Evolutionary conservation across 2,113 vertebrate genomes (phyloP).

Genomic region (Oceanites oceanicus): DNA sequence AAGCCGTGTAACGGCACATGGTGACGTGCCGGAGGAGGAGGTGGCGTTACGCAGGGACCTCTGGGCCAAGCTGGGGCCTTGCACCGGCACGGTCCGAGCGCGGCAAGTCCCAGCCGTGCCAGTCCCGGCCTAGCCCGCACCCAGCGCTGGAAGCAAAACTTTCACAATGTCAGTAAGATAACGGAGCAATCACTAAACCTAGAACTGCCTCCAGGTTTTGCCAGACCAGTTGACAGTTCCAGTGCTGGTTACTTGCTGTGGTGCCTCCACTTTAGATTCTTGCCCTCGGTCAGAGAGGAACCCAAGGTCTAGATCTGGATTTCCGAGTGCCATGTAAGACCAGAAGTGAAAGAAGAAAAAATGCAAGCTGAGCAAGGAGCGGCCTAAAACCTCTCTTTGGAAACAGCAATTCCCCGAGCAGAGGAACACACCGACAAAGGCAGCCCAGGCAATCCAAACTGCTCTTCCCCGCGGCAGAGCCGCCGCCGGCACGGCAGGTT

Average conservation of each 20-base stretch:
- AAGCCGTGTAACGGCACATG: fast-evolving
- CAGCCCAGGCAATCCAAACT: not conserved
- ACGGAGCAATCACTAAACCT: not conserved
- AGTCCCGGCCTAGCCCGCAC: not conserved
- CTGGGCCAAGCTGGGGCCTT: not conserved
- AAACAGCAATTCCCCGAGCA: not conserved
- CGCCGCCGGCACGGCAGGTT: not conserved
- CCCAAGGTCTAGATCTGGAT: not conserved
- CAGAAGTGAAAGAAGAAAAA: not conserved
- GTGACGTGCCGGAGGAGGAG: not conserved
- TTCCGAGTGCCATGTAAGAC: not conserved
- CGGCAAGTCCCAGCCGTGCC: not conserved
- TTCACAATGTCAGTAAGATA: not conserved
- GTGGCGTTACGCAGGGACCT: no score
- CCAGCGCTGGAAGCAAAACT: not conserved
- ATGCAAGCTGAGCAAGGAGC: not conserved
- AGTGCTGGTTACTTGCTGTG: not conserved
- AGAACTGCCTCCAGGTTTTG: not conserved
- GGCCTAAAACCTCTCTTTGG: not conserved
- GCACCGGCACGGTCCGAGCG: not conserved
- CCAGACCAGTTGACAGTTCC: not conserved
- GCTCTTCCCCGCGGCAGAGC: fast-evolving
- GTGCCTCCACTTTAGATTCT: not conserved
- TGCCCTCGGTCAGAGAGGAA: not conserved
- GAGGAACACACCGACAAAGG: fast-evolving